phyloP scores from a whole-genome alignment of 2,797 vertebrate genomes.

The Coregonus sp. region DNA sequence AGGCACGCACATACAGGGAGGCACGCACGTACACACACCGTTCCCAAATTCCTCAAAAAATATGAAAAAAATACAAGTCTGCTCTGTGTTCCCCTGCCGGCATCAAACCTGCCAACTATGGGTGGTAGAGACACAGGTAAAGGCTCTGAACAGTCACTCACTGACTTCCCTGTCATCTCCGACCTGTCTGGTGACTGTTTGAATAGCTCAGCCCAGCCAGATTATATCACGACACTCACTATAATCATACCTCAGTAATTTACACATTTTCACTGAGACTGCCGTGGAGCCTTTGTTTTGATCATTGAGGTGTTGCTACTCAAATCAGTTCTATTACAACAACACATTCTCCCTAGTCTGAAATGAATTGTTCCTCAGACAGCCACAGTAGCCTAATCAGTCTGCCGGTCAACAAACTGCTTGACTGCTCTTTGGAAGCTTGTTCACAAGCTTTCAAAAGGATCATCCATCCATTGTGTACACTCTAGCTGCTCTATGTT shows the following conservation, averaged over 20 bases:
- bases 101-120: not conserved
- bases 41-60: no score
- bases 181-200: not conserved
- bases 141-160: slow-evolving; percentile 43
- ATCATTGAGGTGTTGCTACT: not conserved
- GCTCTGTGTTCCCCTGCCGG: no score
- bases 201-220: not conserved
- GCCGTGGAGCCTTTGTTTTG: not conserved
- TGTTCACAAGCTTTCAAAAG: slow-evolving; percentile 14
- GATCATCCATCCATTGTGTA: not conserved
- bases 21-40: slow-evolving; percentile 1
- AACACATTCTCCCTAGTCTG: slow-evolving; percentile 8
- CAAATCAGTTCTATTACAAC: not conserved
- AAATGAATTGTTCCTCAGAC: not conserved
- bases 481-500: slow-evolving; percentile 51
- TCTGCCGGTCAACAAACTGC: not conserved
- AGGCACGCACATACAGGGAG: slow-evolving; percentile 18
- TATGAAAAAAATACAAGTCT: no score
- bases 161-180: not conserved
- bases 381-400: not conserved
- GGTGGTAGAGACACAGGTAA: slow-evolving; percentile 51
- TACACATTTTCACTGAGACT: not conserved
- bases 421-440: slow-evolving; percentile 33
- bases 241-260: slow-evolving; percentile 7
- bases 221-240: slow-evolving; percentile 17